Evolutionary conservation across 2,113 vertebrate genomes (phyloP).

Genomic region (Seriola dumerili): DNA sequence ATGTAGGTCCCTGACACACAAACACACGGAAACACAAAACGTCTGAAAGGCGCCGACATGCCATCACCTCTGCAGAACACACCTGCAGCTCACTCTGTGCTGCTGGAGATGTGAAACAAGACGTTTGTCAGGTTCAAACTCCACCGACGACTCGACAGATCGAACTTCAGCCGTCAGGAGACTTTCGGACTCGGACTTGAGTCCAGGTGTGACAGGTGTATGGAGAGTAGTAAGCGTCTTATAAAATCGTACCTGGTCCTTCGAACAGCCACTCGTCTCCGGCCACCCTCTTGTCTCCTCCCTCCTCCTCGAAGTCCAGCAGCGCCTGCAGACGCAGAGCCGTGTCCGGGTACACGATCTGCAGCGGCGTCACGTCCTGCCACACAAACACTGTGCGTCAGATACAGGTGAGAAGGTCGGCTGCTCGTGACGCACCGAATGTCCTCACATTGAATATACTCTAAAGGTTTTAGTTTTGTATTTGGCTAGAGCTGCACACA

Average conservation of each 20-base stretch:
- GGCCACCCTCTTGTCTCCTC: slow-evolving; percentile 84
- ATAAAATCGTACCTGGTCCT: slow-evolving; percentile 84
- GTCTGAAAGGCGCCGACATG: background rate
- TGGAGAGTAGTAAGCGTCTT: too few species aligned
- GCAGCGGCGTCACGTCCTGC: slow-evolving; percentile 88
- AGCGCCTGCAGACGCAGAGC: slow-evolving; percentile 91
- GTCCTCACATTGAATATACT: too few species aligned
- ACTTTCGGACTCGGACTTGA: too few species aligned
- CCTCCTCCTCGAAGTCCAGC: slow-evolving; percentile 87
- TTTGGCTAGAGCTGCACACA: too few species aligned
- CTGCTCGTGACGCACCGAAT: too few species aligned
- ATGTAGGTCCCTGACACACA: slow-evolving; percentile 89
- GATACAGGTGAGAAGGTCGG: background rate
- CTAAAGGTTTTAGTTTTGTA: too few species aligned
- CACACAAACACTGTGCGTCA: accelerated
- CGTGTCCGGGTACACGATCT: slow-evolving; percentile 91
- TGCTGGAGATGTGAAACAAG: too few species aligned
- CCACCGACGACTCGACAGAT: too few species aligned
- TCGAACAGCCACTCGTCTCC: slow-evolving; percentile 96
- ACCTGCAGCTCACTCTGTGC: background rate
- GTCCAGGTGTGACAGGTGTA: too few species aligned
- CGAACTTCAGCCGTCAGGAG: too few species aligned
- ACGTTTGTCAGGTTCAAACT: too few species aligned
- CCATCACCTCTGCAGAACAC: too few species aligned
- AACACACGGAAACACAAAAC: background rate